These are phyloP conservation scores for Notolepis coatsorum DNA, from an alignment of 2,797 vertebrate species.

Conservation along the genomic window DNA sequence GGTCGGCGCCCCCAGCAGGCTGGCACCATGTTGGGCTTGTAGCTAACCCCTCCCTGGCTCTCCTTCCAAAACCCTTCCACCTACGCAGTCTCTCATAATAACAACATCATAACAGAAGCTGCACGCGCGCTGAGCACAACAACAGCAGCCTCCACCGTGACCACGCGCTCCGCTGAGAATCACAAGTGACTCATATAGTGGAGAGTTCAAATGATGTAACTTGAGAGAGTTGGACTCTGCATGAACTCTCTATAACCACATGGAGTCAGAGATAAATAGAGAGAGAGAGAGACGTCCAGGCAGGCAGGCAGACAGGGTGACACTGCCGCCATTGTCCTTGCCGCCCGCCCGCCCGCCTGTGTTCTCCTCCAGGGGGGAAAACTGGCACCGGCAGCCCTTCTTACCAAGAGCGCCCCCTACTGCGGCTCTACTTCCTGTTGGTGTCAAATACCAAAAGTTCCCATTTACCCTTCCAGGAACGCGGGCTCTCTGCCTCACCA, in stretches of 20 bases:
- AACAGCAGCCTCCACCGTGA: too few relatives aligned
- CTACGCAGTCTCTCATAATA: background rate
- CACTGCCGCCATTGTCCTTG: background rate
- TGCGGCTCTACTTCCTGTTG: background rate
- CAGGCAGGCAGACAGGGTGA: background rate
- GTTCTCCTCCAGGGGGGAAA: background rate
- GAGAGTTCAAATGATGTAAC: slow-evolving; percentile 2
- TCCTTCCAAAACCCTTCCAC: background rate
- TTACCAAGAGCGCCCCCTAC: fast-evolving
- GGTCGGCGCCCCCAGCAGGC: background rate
- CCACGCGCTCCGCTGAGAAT: background rate
- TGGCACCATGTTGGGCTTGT: background rate
- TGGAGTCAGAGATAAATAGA: background rate
- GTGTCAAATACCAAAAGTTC: background rate
- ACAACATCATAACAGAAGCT: too few relatives aligned
- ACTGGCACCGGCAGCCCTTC: slow-evolving; percentile 8
- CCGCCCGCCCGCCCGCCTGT: slow-evolving; percentile 6
- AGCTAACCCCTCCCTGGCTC: background rate
- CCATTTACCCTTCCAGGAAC: slow-evolving; percentile 1
- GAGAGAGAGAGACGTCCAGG: too few relatives aligned
- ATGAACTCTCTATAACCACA: background rate
- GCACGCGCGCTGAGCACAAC: too few relatives aligned
- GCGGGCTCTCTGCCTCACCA: background rate
- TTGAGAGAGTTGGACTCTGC: background rate
- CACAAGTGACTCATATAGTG: background rate